A percentile compares a stretch with the other conserved stretches of the same genome.
These are phyloP conservation scores for Apis laboriosa DNA, from an alignment of 1,140 invertebrate species.

Conservation along the genomic window DNA sequence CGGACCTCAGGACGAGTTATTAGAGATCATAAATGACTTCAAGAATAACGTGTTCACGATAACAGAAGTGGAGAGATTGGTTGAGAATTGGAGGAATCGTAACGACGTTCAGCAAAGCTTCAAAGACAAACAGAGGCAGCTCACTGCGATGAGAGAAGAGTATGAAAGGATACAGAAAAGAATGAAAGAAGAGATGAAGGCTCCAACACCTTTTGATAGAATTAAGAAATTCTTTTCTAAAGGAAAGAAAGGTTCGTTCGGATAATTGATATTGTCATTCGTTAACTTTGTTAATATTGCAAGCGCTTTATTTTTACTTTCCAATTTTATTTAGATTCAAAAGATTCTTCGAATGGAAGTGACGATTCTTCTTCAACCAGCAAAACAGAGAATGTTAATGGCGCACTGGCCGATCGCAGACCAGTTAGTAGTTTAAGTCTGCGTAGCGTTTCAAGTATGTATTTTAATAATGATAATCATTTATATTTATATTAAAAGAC, in stretches of 20 bases:
- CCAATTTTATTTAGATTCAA: conserved; percentile 65
- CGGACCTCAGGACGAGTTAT: conserved; percentile 87
- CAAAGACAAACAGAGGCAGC: conserved; percentile 91
- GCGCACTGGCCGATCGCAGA: conserved; percentile 78
- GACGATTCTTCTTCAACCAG: conserved; percentile 58
- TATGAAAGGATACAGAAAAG: conserved; percentile 90
- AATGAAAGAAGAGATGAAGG: conserved; percentile 87
- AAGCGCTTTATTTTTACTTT: neutral
- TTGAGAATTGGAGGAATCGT: conserved; percentile 91
- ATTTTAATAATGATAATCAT: neutral
- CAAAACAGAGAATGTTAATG: conserved; percentile 69
- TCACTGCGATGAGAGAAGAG: conserved; percentile 89
- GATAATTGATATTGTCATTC: neutral
- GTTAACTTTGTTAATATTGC: neutral
- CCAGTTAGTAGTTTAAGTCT: conserved; percentile 88
- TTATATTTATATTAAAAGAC: neutral
- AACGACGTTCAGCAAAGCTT: conserved; percentile 93
- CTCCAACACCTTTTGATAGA: conserved; percentile 89
- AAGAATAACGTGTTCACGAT: conserved; percentile 94
- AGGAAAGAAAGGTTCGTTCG: conserved; percentile 81
- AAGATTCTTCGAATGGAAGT: conserved; percentile 61
- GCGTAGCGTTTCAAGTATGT: conserved; percentile 86
- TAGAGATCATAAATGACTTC: conserved; percentile 94
- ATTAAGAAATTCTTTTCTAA: conserved; percentile 89
- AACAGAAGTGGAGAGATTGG: conserved; percentile 90